These are phyloP conservation scores for Slavum lentiscoides DNA, from an alignment of 2,888 invertebrate genomes.

Conservation along the genomic window DNA sequence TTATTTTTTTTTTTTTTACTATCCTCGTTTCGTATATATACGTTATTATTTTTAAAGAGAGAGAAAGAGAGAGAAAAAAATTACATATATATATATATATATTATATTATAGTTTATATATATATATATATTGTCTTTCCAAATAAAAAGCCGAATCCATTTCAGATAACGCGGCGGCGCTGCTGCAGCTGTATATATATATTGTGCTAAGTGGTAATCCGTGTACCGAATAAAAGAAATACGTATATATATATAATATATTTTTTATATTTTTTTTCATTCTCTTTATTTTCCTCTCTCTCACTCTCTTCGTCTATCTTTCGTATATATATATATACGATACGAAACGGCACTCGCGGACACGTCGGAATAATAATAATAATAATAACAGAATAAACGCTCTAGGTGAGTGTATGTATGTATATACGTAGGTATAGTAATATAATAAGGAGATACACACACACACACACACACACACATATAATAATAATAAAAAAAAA, in stretches of 20 bases:
- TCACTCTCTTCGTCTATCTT: not conserved
- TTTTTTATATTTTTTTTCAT: conserved; percentile 17
- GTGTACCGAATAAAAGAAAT: conserved; percentile 51
- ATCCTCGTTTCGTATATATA: conserved; percentile 40
- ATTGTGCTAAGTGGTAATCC: conserved; percentile 50
- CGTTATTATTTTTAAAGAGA: conserved; percentile 13
- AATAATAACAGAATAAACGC: conserved; percentile 45
- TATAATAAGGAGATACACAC: conserved; percentile 34
- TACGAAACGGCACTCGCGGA: conserved; percentile 45
- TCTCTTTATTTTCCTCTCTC: conserved; percentile 27
- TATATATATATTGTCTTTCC: conserved; percentile 41
- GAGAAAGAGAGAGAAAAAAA: conserved; percentile 7
- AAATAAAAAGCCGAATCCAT: conserved; percentile 51
- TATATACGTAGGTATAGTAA: no score
- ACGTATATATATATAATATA: conserved; percentile 12
- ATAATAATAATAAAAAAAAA: no score
- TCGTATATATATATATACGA: no score
- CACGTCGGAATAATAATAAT: conserved; percentile 37
- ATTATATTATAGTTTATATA: no score
- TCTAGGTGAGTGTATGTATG: conserved; percentile 41
- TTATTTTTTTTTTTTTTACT: conserved; percentile 36
- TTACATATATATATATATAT: no score
- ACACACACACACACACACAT: conserved; percentile 25
- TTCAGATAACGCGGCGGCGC: conserved; percentile 43
- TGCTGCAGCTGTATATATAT: no score